These are phyloP conservation scores for Zaprionus kolodkinae DNA, from an alignment of 1,140 invertebrate species.

Conservation along the genomic window DNA sequence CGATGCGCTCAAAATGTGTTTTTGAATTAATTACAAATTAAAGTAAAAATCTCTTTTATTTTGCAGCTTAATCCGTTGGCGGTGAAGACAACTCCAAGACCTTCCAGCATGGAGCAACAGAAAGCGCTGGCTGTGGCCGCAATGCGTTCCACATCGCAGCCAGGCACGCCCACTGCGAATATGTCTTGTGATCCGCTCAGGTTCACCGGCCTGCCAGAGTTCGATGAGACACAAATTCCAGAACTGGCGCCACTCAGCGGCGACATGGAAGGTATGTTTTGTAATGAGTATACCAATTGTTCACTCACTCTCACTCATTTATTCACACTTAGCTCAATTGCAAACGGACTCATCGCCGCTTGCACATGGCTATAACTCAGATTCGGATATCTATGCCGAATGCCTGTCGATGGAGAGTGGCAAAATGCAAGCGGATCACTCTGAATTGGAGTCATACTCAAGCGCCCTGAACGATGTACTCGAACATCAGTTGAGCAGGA, in stretches of 20 bases:
- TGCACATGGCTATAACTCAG: conserved; percentile 52
- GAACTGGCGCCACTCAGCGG: conserved; percentile 49
- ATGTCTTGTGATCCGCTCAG: conserved; percentile 16
- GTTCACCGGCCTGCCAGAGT: conserved; percentile 62
- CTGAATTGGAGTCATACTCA: conserved; percentile 66
- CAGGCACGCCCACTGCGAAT: conserved; percentile 11
- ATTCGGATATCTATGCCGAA: conserved; percentile 74
- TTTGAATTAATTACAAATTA: conserved; percentile 43
- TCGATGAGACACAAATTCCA: conserved; percentile 64
- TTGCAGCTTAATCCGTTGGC: conserved; percentile 66
- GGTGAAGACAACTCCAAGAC: conserved; percentile 53
- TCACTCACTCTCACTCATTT: background rate
- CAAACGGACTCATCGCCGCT: conserved; percentile 13
- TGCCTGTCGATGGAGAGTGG: conserved; percentile 62
- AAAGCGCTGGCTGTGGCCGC: conserved; percentile 53
- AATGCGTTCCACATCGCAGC: conserved; percentile 28
- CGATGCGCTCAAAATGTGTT: conserved; percentile 51
- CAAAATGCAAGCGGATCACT: conserved; percentile 47
- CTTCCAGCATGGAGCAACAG: conserved; percentile 55
- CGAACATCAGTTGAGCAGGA: conserved; percentile 47
- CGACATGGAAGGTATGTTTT: conserved; percentile 55
- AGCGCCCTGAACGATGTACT: conserved; percentile 70
- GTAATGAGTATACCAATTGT: background rate
- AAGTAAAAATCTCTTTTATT: conserved; percentile 23
- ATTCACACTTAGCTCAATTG: conserved; percentile 33